Evolutionary conservation across 1,140 invertebrate genomes (phyloP).

Genomic region (Acromyrmex heyeri): DNA sequence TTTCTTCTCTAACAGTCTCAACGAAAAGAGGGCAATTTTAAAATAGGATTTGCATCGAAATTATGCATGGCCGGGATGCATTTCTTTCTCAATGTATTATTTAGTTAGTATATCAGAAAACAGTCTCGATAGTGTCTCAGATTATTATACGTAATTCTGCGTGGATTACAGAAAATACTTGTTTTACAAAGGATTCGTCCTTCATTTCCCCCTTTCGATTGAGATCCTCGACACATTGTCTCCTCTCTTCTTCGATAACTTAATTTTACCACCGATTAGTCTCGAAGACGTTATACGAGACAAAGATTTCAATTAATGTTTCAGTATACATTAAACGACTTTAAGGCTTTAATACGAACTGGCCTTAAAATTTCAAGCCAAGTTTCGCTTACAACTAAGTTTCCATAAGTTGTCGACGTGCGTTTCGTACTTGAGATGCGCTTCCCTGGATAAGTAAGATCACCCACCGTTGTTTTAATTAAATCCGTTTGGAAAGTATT

Average conservation of each 20-base stretch:
- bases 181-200: background rate
- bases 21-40: no score
- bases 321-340: background rate
- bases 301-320: conserved; percentile 42
- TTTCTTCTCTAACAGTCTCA: no score
- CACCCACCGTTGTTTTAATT: conserved; percentile 65
- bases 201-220: background rate
- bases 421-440: background rate
- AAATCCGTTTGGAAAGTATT: conserved; percentile 54
- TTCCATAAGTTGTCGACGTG: conserved; percentile 8
- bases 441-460: background rate
- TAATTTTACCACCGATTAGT: background rate
- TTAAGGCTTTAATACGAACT: background rate
- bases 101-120: no score
- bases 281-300: background rate
- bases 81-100: no score
- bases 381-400: conserved; percentile 30
- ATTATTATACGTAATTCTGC: background rate
- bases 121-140: no score
- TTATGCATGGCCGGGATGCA: no score
- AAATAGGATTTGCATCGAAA: no score
- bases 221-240: background rate
- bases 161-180: background rate
- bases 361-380: background rate
- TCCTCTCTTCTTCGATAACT: background rate